A percentile compares a stretch with the other conserved stretches of the same genome.
Evolutionary conservation across 2,888 invertebrate genomes (phyloP).

Genomic region (Noctua fimbriata): DNA sequence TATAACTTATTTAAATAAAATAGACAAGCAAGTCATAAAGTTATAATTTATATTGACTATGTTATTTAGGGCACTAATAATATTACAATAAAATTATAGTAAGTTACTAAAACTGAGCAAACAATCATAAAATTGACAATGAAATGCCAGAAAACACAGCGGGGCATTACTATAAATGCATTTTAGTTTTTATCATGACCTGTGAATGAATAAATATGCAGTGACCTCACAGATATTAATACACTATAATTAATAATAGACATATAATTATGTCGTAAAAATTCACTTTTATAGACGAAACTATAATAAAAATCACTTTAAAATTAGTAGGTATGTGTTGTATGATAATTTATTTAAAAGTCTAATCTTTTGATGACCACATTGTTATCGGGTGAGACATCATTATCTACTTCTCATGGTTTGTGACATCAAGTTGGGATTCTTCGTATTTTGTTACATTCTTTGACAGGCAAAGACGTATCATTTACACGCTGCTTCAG

Average conservation of each 20-base stretch:
- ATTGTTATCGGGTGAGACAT: constrained; percentile 44
- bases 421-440: constrained; percentile 8
- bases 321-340: constrained; percentile 18
- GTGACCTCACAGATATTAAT: not conserved
- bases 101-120: constrained; percentile 1
- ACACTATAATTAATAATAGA: constrained; percentile 26
- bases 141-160: constrained; percentile 20
- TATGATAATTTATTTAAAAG: constrained; percentile 39
- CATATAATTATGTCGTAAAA: constrained; percentile 47
- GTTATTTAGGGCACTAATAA: constrained; percentile 20
- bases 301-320: constrained; percentile 32
- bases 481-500: not conserved
- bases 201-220: constrained; percentile 19
- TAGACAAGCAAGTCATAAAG: constrained; percentile 24
- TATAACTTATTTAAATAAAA: constrained; percentile 41
- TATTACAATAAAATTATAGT: constrained; percentile 17
- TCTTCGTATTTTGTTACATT: constrained; percentile 17
- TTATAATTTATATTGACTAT: constrained; percentile 28
- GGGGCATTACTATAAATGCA: constrained; percentile 16
- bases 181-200: constrained; percentile 16
- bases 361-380: constrained; percentile 12
- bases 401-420: not conserved
- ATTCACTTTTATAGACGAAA: constrained; percentile 23
- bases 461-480: not conserved
- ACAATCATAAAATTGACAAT: constrained; percentile 5